These are phyloP conservation scores for Syngnathoides biaculeatus DNA, from an alignment of 2,113 vertebrate genomes.

Conservation along the genomic window DNA sequence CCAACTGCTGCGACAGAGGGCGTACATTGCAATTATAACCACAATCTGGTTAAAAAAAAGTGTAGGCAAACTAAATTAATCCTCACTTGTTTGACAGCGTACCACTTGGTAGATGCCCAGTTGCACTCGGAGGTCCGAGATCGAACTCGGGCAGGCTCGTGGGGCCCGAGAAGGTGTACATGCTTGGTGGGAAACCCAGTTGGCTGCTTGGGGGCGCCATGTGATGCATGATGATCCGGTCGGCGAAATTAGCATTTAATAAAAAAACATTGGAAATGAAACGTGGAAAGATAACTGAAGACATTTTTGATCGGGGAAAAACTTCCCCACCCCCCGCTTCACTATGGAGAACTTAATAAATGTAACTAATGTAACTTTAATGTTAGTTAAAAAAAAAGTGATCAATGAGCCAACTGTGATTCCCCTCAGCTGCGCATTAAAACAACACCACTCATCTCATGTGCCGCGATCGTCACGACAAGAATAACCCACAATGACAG, in stretches of 20 bases:
- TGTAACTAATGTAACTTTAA: not conserved
- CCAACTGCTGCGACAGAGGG: conserved; percentile 59
- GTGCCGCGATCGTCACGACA: not conserved
- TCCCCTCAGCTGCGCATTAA: not conserved
- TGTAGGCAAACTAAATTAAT: not conserved
- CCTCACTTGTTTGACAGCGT: conserved; percentile 54
- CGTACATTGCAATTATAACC: conserved; percentile 7
- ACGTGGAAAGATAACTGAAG: not conserved
- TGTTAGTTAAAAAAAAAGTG: conserved; percentile 4
- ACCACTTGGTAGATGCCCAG: conserved; percentile 40
- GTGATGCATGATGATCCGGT: conserved; percentile 53
- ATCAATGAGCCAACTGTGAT: not conserved
- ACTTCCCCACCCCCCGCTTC: no score
- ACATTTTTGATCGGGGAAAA: conserved; percentile 9
- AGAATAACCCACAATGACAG: not conserved
- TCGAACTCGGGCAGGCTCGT: conserved; percentile 57
- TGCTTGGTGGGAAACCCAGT: conserved; percentile 56
- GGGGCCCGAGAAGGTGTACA: conserved; percentile 62
- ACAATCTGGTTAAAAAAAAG: not conserved
- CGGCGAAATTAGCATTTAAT: not conserved
- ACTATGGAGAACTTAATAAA: not conserved
- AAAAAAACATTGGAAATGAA: conserved; percentile 7
- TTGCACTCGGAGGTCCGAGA: conserved; percentile 38
- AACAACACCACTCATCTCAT: not conserved
- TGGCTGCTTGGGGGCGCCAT: conserved; percentile 45